phyloP scores from a whole-genome alignment of 2,797 vertebrate species.

The Pangasius mekongensis region DNA sequence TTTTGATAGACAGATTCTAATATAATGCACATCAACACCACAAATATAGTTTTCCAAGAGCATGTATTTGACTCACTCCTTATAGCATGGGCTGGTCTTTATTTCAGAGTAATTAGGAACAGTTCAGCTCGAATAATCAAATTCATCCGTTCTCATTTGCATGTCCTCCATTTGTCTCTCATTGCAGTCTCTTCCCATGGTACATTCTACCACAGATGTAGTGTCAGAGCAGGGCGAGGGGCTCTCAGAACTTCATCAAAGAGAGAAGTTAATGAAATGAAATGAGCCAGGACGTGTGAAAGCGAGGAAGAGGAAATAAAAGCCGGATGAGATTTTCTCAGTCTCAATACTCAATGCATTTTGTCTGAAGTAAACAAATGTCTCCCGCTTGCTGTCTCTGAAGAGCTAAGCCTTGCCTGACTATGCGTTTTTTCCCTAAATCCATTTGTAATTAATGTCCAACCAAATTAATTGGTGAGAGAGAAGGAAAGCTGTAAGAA shows the following conservation, averaged over 20 bases:
- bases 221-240: slow-evolving; percentile 63
- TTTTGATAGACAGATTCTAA: neutral
- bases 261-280: slow-evolving; percentile 51
- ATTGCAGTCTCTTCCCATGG: slow-evolving; percentile 73
- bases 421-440: neutral
- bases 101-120: slow-evolving; percentile 10
- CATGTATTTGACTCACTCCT: neutral
- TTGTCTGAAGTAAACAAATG: slow-evolving; percentile 72
- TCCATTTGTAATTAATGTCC: slow-evolving; percentile 2
- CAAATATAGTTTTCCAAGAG: neutral
- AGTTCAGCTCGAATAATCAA: slow-evolving; percentile 19
- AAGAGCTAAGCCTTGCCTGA: neutral
- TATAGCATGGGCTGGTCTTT: slow-evolving; percentile 1
- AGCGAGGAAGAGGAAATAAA: slow-evolving; percentile 53
- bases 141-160: slow-evolving; percentile 40
- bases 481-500: neutral
- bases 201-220: slow-evolving; percentile 64
- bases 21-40: neutral
- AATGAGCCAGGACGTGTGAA: slow-evolving; percentile 61
- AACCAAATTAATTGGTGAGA: neutral
- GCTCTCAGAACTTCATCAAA: slow-evolving; percentile 77
- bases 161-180: slow-evolving; percentile 45
- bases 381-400: slow-evolving; percentile 39
- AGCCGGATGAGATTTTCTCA: slow-evolving; percentile 56
- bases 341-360: slow-evolving; percentile 64